These are phyloP conservation scores for Marcusenius ussheri DNA, from an alignment of 2,113 vertebrate genomes.

Conservation along the genomic window DNA sequence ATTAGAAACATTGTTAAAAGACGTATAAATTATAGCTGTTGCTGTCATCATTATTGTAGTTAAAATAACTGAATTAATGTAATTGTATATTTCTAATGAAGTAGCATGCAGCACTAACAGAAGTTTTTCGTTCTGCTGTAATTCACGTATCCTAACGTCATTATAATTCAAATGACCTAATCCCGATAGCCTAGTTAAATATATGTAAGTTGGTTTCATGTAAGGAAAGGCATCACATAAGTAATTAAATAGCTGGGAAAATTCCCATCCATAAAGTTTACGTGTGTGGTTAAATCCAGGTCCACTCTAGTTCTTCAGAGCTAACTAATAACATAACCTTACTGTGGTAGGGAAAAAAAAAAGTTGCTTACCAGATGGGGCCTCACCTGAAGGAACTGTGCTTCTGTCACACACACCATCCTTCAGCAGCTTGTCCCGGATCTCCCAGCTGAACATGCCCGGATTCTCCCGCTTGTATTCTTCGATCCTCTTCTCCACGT, in stretches of 20 bases:
- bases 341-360: conserved; percentile 30
- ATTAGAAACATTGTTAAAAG: neutral
- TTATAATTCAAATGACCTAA: neutral
- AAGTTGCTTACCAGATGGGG: conserved; percentile 58
- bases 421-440: conserved; percentile 87
- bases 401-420: conserved; percentile 90
- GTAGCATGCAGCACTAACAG: neutral
- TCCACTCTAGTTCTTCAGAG: neutral
- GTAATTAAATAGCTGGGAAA: neutral
- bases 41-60: neutral
- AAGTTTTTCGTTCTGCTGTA: neutral
- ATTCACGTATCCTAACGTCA: neutral
- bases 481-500: conserved; percentile 93
- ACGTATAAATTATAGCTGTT: neutral
- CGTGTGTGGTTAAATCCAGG: neutral
- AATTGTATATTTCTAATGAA: neutral
- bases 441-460: conserved; percentile 97
- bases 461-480: conserved; percentile 92
- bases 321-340: neutral
- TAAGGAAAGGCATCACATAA: neutral
- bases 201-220: neutral
- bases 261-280: neutral
- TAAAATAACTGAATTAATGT: neutral
- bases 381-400: conserved; percentile 97
- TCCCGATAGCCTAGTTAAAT: neutral